Base-by-base conservation (phyloP, 2,113 vertebrate species). In the Prinia subflava region DNA sequence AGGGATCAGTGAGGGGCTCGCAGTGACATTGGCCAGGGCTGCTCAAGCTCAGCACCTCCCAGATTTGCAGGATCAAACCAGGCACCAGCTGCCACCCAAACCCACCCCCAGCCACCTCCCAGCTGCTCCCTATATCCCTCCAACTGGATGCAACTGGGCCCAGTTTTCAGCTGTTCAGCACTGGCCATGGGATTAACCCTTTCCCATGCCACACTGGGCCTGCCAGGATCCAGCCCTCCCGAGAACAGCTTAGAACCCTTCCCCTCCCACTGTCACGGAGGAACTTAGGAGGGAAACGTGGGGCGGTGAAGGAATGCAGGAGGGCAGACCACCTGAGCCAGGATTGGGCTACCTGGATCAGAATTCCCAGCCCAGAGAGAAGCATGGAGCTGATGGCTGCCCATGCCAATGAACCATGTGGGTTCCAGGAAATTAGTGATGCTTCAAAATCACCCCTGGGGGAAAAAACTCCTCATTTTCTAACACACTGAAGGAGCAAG, bases 81-180 rank as follows among this genome's bases (percentile, higher is more conserved):
- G 47, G 30, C 90, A 92, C 50, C 95, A 94, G 95, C 95, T 96
- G 94, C 86, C 79, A 88, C 75, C 74, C 71, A 85, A 71, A 78
- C 42, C n/a, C 71, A 92, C 10, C 64, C 60, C 60, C 67, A 93
- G 42, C 79, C 70, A n/a, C 16, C 44, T 78, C 70, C 81, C 95
- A 94, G 92, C 95, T 97, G 95, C 80, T 94, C 71, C 42, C 47
- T 39, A 31, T 18, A 65, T 81, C 89, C 50, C 53, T 95, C 63
- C 91, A 89, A 77, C 63, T 44, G 71, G 75, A 52, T 83, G 63
- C 88, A 89, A 89, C 80, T 89, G 89, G 91, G 89, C 46, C 92
- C 90, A 83, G 60, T 92, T 93, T 91, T 85, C 95, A 96, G 95
- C 92, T 96, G 96, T 94, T 90, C 69, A 42, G 52, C 27, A 25